Evolutionary conservation across 2,113 vertebrate genomes (phyloP).

Genomic region (Rhinolophus ferrumequinum): DNA sequence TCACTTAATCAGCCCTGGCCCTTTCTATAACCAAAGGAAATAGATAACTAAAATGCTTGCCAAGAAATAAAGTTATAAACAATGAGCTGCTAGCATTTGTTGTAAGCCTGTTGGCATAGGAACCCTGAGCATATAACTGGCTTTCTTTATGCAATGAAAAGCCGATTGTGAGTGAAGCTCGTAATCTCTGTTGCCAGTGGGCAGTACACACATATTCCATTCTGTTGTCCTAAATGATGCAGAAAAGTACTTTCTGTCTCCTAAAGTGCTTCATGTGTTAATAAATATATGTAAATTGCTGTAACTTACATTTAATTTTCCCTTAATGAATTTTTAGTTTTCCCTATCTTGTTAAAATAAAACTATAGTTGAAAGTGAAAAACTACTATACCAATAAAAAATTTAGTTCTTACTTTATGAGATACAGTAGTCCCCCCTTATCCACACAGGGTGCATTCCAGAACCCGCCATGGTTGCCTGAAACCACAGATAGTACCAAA

Average conservation of each 20-base stretch:
- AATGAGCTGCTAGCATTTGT: conserved; percentile 20
- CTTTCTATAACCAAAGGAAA: conserved; percentile 56
- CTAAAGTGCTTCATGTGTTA: background rate
- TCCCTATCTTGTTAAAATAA: background rate
- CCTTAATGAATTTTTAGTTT: conserved; percentile 26
- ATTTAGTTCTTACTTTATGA: conserved; percentile 39
- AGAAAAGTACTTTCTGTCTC: background rate
- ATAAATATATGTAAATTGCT: conserved; percentile 23
- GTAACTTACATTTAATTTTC: background rate
- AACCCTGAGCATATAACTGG: conserved; percentile 35
- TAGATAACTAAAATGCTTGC: conserved; percentile 53
- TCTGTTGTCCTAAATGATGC: conserved; percentile 46
- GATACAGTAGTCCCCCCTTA: background rate
- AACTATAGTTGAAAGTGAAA: conserved; percentile 44
- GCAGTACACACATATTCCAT: conserved; percentile 42
- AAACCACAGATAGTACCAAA: background rate
- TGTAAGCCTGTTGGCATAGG: conserved; percentile 3
- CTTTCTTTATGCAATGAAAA: conserved; percentile 49
- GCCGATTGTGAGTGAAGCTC: conserved; percentile 17
- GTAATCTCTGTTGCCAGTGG: conserved; percentile 46
- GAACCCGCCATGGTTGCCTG: background rate
- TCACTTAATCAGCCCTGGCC: background rate
- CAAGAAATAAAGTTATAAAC: conserved; percentile 56
- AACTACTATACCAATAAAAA: background rate
- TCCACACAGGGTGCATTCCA: background rate